phyloP scores from a whole-genome alignment of 2,888 invertebrate genomes.

The Argynnis bischoffii region DNA sequence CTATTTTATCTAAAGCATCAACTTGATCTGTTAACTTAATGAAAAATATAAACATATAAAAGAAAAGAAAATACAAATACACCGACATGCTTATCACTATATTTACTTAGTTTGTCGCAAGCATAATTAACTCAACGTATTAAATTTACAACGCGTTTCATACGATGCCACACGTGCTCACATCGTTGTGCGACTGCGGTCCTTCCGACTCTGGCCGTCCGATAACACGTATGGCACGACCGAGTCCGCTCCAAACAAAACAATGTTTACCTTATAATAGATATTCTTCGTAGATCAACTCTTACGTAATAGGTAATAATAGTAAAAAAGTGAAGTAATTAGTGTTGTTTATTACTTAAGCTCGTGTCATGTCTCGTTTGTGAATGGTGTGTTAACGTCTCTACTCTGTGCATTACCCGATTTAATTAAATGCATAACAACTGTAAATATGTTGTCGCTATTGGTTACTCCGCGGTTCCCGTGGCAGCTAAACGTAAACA shows the following conservation, averaged over 20 bases:
- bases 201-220: constrained; percentile 29
- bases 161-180: constrained; percentile 35
- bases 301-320: constrained; percentile 13
- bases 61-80: too few relatives aligned
- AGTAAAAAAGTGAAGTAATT: constrained; percentile 8
- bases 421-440: constrained; percentile 49
- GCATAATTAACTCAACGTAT: constrained; percentile 16
- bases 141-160: constrained; percentile 31
- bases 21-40: too few relatives aligned
- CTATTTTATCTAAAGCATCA: too few relatives aligned
- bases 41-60: too few relatives aligned
- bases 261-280: constrained; percentile 26
- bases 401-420: constrained; percentile 32
- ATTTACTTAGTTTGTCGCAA: constrained; percentile 5
- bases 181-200: constrained; percentile 25
- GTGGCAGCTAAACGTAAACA: constrained; percentile 77
- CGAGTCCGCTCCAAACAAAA: constrained; percentile 36
- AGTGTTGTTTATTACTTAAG: constrained; percentile 2
- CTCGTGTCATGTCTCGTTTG: background rate
- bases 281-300: constrained; percentile 14
- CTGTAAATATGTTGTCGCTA: constrained; percentile 51
- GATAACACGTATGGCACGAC: constrained; percentile 38
- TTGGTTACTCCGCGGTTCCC: constrained; percentile 65
- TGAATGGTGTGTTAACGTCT: background rate
- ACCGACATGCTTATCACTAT: background rate